Conservation (phyloP, 2,113 vertebrate genomes). For the Poecilia latipinna region DNA sequence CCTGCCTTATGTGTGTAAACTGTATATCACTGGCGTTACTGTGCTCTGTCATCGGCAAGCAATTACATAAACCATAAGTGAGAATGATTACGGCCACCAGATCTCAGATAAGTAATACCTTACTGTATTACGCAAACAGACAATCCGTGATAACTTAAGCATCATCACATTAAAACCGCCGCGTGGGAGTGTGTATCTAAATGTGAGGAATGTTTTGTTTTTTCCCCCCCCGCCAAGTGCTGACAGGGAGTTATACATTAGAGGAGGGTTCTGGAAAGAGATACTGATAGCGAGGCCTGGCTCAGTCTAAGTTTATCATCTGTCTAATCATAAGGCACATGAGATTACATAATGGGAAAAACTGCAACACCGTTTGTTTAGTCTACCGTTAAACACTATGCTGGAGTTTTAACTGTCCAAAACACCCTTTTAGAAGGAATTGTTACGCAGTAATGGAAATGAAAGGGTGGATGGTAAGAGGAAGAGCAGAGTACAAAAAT, state of each 20-base stretch:
- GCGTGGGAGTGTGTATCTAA: slow-evolving; percentile 21
- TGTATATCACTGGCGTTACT: slow-evolving; percentile 12
- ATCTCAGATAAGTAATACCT: slow-evolving; percentile 22
- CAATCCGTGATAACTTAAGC: background rate
- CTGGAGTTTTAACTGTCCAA: background rate
- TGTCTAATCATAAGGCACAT: slow-evolving; percentile 38
- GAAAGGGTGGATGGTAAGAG: background rate
- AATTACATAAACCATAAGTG: slow-evolving; percentile 40
- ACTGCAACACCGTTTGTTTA: slow-evolving; percentile 27
- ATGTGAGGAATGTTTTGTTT: slow-evolving; percentile 16
- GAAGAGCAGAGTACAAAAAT: background rate
- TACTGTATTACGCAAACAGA: slow-evolving; percentile 8
- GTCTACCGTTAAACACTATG: slow-evolving; percentile 5
- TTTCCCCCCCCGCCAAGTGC: slow-evolving; percentile 25
- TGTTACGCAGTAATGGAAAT: background rate
- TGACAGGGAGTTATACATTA: slow-evolving; percentile 50
- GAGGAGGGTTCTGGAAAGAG: slow-evolving; percentile 40
- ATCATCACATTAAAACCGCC: background rate
- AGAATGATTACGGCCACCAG: slow-evolving; percentile 31
- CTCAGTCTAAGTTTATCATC: slow-evolving; percentile 51
- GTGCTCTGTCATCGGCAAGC: slow-evolving; percentile 58
- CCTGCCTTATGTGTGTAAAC: slow-evolving; percentile 22
- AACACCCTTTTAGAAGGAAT: background rate
- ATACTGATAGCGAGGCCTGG: slow-evolving; percentile 56
- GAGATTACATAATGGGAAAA: slow-evolving; percentile 12